Conservation (phyloP, 2,888 invertebrate genomes). For the Lobophora halterata region DNA sequence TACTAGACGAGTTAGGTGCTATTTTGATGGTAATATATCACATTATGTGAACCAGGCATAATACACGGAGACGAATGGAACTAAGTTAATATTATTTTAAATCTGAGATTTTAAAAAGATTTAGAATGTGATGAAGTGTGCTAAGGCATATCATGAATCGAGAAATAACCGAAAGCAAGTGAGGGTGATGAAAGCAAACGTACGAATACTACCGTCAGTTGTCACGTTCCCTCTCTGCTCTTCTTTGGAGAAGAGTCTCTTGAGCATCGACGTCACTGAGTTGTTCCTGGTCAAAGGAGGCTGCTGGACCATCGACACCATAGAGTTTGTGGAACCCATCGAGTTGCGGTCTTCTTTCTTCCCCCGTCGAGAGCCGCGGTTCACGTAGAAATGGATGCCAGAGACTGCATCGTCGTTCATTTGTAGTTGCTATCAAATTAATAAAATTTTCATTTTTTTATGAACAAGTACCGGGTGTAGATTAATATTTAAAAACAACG, state of each 20-base stretch:
- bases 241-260: conserved; percentile 88
- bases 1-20: too few species aligned
- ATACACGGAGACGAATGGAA: too few species aligned
- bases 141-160: background rate
- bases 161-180: conserved; percentile 8
- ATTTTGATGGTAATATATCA: too few species aligned
- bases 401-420: conserved; percentile 86
- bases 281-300: conserved; percentile 85
- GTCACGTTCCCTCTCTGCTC: conserved; percentile 74
- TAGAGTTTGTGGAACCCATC: conserved; percentile 71
- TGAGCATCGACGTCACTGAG: conserved; percentile 89
- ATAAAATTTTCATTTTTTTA: too few species aligned
- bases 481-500: too few species aligned
- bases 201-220: conserved; percentile 76
- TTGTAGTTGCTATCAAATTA: conserved; percentile 78
- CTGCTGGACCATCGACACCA: conserved; percentile 82
- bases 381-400: conserved; percentile 87
- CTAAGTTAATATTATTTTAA: too few species aligned
- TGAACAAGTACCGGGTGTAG: too few species aligned
- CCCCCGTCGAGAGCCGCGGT: conserved; percentile 73
- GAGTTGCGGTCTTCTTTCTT: conserved; percentile 69
- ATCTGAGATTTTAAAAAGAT: too few species aligned
- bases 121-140: background rate
- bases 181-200: conserved; percentile 29
- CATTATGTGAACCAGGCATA: too few species aligned